Evolutionary conservation across 1,140 invertebrate genomes (phyloP), one percentile per base, ranked within the genome.

Genomic region (Aphis gossypii): DNA sequence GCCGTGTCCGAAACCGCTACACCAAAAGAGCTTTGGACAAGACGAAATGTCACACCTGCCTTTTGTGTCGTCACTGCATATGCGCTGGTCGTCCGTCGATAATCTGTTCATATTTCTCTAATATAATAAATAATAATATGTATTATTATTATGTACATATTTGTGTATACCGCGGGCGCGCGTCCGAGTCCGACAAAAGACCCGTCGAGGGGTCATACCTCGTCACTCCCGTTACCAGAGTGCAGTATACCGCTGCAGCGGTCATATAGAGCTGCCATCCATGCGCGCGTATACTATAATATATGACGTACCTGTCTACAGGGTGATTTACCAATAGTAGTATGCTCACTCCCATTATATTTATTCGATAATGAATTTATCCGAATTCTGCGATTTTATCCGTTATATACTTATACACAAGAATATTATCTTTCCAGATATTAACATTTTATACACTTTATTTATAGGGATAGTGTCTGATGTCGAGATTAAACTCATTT

Each of bases 1-100:
- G 38, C 54, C 35, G 91, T 38, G 23, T 56, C 76, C 18, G 30
- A 83, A 84, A 86, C 38, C 56, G 90, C n/a, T 56, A 41, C 3
- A 30, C 38, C 56, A n/a, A 41, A 90, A 92, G 35, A 86, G 23
- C 92, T 93, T 93, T 60, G 23, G 48, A 93, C 82, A 56, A 93
- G 76, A 92, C 90, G 51, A 51, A 51, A 92, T 83, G 46, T 83
- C 68, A 21, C 92, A 93, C 92, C 92, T 93, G 92, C 82, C 48
- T 38, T 41, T 56, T 56, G 51, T 38, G 25, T n/a, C 60, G 60
- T 76, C 60, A n/a, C 60, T 18, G 30, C n/a, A n/a, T 76, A n/a
- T n/a, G 46, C 7, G 48, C n/a, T 11, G 25, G 51, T 25, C 82
- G 92, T 51, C 82, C 76, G 48, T 86, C 82, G n/a, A 86, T 93